These are phyloP conservation scores for Podarcis muralis DNA, from an alignment of 2,113 vertebrate genomes.

Conservation along the genomic window DNA sequence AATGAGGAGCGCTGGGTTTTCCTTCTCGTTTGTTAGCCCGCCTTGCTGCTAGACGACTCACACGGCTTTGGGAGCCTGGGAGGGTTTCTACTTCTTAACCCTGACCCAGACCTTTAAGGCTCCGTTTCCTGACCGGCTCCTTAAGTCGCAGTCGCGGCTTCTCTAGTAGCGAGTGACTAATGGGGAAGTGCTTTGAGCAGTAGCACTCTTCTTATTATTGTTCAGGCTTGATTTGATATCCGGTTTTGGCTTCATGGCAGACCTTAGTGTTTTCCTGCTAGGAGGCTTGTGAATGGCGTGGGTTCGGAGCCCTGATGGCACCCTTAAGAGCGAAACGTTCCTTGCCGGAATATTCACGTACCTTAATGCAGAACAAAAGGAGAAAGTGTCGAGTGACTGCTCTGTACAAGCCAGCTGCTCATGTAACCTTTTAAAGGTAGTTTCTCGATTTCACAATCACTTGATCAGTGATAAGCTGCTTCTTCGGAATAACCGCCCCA, in stretches of 20 bases:
- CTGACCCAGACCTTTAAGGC: background rate
- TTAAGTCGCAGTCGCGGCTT: background rate
- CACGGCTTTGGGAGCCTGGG: background rate
- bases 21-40: background rate
- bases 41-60: background rate
- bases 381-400: background rate
- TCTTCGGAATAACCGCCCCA: background rate
- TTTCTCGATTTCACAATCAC: background rate
- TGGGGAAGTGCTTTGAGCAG: background rate
- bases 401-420: background rate
- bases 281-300: background rate
- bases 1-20: too few species aligned
- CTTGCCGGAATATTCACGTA: background rate
- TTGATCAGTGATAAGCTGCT: background rate
- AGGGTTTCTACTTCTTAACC: too few species aligned
- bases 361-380: background rate
- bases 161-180: background rate
- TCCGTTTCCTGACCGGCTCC: background rate
- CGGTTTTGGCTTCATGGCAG: background rate
- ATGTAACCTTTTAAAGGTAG: background rate
- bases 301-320: background rate
- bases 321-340: background rate
- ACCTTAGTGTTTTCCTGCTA: too few species aligned
- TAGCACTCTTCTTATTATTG: too few species aligned
- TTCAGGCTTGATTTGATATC: background rate